Base-by-base conservation (phyloP, 2,888 invertebrate genomes). In the Chaetogeoica ovagalla region DNA sequence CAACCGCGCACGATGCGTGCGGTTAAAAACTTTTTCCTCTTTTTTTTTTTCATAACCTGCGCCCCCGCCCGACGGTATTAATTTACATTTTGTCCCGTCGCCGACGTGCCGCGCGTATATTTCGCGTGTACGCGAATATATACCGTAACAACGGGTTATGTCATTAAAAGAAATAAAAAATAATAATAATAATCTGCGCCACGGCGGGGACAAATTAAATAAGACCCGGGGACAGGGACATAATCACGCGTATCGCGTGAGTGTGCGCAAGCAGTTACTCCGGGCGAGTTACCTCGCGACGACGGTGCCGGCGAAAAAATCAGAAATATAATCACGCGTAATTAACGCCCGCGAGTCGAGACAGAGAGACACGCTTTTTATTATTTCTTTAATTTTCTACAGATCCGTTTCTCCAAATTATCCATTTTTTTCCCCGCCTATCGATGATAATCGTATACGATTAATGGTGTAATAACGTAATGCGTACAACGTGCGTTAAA, bases 61-160 rank as follows among this genome's bases (percentile, higher is more conserved):
- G 7, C 43, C 43, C 30, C 52, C 71, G 63, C 71, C 71, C 79
- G 79, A 77, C 63, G 79, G 70, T 71, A 79, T 79, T 79, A 79
- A 79, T 79, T 79, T 79, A 79, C 79, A 79, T 79, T 79, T 79
- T 79, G 79, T 76, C 48, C 66, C 43, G 57, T 57, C 52, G 62
- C 55, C 57, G 57, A 30, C 73, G 48, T 65, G 73, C 57, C 57
- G 57, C 43, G 23, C 43, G 75, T 57, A 66, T 59, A 66, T 30
- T 30, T 30, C 7, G 9, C 7, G 43, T 66, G 57, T 57, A 48
- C 68, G 43, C 23, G 37, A 59, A 77, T 70, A 77, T 52, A 69
- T 52, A 69, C 69, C 60, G 69, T 62, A 71, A 71, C 63, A 65
- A 79, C 79, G 79, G 79, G 79, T 55, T 63, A 55, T 63, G 79